Evolutionary conservation across 1,140 invertebrate species (phyloP), one percentile per base, ranked within the genome.

Genomic region (Musca vetustissima): DNA sequence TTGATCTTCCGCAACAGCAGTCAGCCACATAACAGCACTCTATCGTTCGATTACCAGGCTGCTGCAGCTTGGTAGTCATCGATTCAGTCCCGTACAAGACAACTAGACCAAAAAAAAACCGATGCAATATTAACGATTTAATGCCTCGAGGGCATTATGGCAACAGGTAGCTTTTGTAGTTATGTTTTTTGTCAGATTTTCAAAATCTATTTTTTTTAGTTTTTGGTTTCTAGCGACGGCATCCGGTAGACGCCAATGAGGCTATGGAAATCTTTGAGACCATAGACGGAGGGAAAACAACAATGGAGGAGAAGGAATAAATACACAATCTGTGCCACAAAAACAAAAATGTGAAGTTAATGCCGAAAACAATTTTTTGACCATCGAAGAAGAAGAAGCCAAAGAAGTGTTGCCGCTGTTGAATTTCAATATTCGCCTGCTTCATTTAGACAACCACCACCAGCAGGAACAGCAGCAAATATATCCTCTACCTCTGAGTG

Each of bases 111-210:
- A 15, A 17, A n/a, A 28, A 28, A n/a, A 28, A 28, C 3, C 3
- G 15, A 14, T n/a, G 8, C 43, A 47, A 49, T 72, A 72, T 66
- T 73, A 73, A 72, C 69, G n/a, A 64, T 69, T 61, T 22, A 68
- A 64, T 66, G 69, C 71, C 76, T 69, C 55, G 69, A 78, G 76
- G 76, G 72, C 71, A 70, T 43, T 57, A 61, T 65, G 70, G 69
- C 74, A 77, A 68, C 74, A 72, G 72, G 69, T 74, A 75, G 73
- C 69, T 64, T 21, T 17, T 1, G 67, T 57, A 4, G 55, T 61
- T n/a, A 24, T 32, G 52, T 49, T 43, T 36, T 36, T 64, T 61
- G 68, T 49, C 32, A 13, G 49, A 15, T 64, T 57, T 57, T 53
- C 68, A 49, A 66, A 47, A n/a, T n/a, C 61, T 53, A 47, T 53